Evolutionary conservation across 2,797 vertebrate genomes (phyloP), one percentile per base, ranked within the genome.

Genomic region (Lutjanus argentimaculatus): DNA sequence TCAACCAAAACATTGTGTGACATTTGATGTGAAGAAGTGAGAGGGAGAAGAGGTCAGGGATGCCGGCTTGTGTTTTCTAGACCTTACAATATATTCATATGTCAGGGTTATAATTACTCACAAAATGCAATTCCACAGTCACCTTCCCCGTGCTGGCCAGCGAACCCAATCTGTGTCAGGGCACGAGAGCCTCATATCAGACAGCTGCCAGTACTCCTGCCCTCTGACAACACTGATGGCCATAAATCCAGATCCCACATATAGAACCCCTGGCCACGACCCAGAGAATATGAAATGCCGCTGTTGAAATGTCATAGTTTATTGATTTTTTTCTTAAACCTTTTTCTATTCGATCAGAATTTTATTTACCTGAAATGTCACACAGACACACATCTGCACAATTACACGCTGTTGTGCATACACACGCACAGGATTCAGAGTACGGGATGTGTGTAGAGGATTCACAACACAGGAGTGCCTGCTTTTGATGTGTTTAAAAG

Each of bases 301-400:
- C 57, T 55, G 70, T 4, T 79, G 76, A 92, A 93, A 94, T 91
- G 89, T 91, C 91, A 93, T 7, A 57, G 85, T 81, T 83, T 83
- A 91, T 90, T 63, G 85, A 90, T 84, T 85, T 83, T 77, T 48
- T 83, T 77, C 56, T 48, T 61, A n/a, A 64, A 43, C 15, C 13
- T 25, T 42, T 25, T 71, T 75, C 73, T 73, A 71, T 84, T 85
- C 3, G 0, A 74, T 76, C 58, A 66, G 56, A 80, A 74, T 72
- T 87, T 2, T 25, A 59, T 82, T 89, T 85, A 80, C 42, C 73
- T 51, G 14, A 92, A 92, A 94, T 90, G 88, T 91, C 89, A 88
- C 15, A 0, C 49, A 64, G 61, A 65, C 53, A 65, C 30, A 79
- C 75, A 75, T 13, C 19, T 68, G 46, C 59, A 9, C 66, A 46